These are phyloP conservation scores for Dendrocincla fuliginosa DNA, from an alignment of 2,797 vertebrate species.

Conservation along the genomic window DNA sequence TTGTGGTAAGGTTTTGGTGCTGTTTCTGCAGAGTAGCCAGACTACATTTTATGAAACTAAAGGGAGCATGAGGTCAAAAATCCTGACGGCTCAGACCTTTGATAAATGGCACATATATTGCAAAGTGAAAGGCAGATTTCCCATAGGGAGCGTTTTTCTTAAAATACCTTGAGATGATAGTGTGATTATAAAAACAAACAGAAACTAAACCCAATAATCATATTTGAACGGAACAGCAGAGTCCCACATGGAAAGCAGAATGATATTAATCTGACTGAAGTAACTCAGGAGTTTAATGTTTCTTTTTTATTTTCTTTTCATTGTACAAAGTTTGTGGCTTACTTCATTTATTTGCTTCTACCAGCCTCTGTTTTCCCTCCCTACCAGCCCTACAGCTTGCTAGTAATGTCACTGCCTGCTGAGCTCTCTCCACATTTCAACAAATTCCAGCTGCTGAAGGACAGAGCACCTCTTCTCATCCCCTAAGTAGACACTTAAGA, in stretches of 20 bases:
- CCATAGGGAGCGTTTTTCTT: neutral
- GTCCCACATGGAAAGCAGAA: neutral
- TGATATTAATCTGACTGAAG: constrained; percentile 8
- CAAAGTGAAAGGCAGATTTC: constrained; percentile 52
- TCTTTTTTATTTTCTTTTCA: neutral
- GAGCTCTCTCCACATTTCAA: neutral
- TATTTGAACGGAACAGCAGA: constrained; percentile 7
- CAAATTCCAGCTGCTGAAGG: neutral
- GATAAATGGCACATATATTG: constrained; percentile 44
- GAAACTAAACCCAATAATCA: neutral
- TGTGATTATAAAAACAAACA: constrained; percentile 10
- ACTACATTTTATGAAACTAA: neutral
- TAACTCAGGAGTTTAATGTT: neutral
- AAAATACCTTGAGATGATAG: constrained; percentile 8
- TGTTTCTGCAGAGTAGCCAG: neutral
- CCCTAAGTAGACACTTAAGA: neutral
- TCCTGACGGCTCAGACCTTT: constrained; percentile 4
- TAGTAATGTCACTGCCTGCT: neutral
- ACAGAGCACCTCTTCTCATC: neutral
- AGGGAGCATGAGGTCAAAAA: constrained; percentile 19
- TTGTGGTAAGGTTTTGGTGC: constrained; percentile 8
- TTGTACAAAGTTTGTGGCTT: neutral
- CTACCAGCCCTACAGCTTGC: neutral
- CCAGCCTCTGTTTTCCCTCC: neutral
- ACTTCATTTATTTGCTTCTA: neutral